phyloP scores from a whole-genome alignment of 2,113 vertebrate species.

The Cyprinodon brontotheroides region DNA sequence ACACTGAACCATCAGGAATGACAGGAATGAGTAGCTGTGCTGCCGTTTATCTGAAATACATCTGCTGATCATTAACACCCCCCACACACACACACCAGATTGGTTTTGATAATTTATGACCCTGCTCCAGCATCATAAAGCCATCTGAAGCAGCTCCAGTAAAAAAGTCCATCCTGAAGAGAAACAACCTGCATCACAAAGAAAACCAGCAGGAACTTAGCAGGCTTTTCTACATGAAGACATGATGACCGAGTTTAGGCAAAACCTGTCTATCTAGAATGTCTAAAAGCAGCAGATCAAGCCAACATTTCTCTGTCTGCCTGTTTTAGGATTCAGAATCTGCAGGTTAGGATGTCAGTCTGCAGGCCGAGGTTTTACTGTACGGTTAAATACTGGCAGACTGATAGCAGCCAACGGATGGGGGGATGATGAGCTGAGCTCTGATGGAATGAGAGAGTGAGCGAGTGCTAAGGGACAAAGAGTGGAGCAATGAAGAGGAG shows the following conservation, averaged over 20 bases:
- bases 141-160: not conserved
- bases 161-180: not conserved
- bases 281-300: not conserved
- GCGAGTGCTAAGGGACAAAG: conserved; percentile 6
- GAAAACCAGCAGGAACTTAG: not conserved
- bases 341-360: not conserved
- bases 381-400: not conserved
- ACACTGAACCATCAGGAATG: not conserved
- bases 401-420: not conserved
- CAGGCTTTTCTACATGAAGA: too few species aligned
- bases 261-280: not conserved
- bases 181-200: not conserved
- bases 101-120: not conserved
- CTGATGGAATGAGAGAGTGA: conserved; percentile 14
- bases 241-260: too few species aligned
- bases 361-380: not conserved
- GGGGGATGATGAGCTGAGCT: conserved; percentile 8
- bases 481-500: conserved; percentile 14
- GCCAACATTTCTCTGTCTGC: not conserved
- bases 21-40: not conserved
- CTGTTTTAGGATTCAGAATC: not conserved
- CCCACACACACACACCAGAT: not conserved
- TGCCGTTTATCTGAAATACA: not conserved
- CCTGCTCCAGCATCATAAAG: not conserved
- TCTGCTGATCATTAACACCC: not conserved